Evolutionary conservation across 1,140 invertebrate genomes (phyloP).

Genomic region (Drosophila persimilis): DNA sequence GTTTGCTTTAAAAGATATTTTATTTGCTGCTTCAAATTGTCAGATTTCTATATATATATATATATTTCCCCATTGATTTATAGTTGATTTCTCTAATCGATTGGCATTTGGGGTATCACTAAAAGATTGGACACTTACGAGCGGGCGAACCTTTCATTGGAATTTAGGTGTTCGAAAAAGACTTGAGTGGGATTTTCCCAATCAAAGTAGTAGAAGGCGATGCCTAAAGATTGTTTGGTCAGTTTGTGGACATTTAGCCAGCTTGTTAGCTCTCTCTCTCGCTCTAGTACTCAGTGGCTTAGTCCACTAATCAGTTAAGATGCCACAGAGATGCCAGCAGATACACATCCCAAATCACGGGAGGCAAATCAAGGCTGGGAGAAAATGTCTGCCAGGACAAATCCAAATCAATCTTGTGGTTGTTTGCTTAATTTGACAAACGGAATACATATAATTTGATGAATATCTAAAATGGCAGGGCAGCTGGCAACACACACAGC

Average conservation of each 20-base stretch:
- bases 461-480: constrained; percentile 76
- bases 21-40: constrained; percentile 14
- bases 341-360: background rate
- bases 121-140: background rate
- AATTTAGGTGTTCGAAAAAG: too few relatives aligned
- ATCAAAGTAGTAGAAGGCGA: too few relatives aligned
- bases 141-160: background rate
- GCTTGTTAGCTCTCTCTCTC: constrained; percentile 16
- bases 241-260: constrained; percentile 52
- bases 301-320: constrained; percentile 52
- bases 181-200: too few relatives aligned
- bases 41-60: background rate
- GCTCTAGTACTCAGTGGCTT: constrained; percentile 14
- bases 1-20: constrained; percentile 1
- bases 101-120: background rate
- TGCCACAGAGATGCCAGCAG: constrained; percentile 19
- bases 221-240: constrained; percentile 22
- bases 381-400: constrained; percentile 52
- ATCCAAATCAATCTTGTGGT: constrained; percentile 71
- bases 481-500: constrained; percentile 48
- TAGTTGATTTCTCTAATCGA: background rate
- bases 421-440: constrained; percentile 82
- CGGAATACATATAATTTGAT: constrained; percentile 71
- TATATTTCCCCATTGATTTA: constrained; percentile 21
- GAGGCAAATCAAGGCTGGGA: constrained; percentile 45